These are phyloP conservation scores for Procavia capensis DNA, from an alignment of 2,113 vertebrate genomes.

Conservation along the genomic window DNA sequence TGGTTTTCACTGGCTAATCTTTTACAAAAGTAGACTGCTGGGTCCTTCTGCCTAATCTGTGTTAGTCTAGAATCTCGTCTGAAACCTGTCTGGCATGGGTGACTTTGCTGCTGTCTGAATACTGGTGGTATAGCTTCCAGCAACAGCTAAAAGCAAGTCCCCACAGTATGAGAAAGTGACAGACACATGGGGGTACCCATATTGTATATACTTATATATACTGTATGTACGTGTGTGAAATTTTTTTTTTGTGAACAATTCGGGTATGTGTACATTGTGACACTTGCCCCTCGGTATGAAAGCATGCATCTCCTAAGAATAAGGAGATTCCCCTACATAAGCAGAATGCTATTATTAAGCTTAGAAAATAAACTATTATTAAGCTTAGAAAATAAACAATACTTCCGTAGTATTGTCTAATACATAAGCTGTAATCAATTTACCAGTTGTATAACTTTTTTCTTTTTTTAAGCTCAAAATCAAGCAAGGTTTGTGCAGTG, in stretches of 20 bases:
- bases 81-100: no score
- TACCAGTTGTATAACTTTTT: neutral
- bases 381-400: neutral
- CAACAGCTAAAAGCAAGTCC: no score
- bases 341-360: neutral
- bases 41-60: no score
- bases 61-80: no score
- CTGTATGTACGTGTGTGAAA: neutral
- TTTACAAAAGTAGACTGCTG: no score
- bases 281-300: neutral
- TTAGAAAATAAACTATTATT: neutral
- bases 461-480: neutral
- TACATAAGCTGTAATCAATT: neutral
- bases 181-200: no score
- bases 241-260: constrained; percentile 22
- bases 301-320: neutral
- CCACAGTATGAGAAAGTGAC: no score
- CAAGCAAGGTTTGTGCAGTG: neutral
- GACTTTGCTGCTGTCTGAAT: no score
- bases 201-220: neutral
- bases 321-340: neutral
- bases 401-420: neutral
- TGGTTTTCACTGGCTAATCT: no score
- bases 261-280: neutral
- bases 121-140: no score